Percentiles rank a stretch among this genome's conserved stretches.
Conservation (phyloP, 2,888 invertebrate species). For the Dysmachus trigonus region DNA sequence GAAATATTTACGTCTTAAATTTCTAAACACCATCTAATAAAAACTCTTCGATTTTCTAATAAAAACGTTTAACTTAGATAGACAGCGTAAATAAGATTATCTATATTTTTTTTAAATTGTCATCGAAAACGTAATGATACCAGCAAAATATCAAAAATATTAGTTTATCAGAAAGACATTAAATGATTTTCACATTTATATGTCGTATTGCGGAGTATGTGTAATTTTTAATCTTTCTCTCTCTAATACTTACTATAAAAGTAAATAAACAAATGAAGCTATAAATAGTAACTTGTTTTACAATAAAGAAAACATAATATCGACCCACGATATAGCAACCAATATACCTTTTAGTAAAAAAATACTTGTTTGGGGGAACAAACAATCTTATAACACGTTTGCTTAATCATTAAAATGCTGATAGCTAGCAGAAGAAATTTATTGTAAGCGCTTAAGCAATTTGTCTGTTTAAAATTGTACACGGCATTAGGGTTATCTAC, state of each 20-base stretch:
- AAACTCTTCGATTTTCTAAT: neutral
- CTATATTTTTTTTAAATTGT: neutral
- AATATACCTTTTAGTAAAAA: neutral
- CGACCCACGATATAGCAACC: neutral
- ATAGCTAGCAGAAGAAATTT: too few relatives aligned
- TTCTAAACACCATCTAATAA: neutral
- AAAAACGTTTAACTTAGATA: neutral
- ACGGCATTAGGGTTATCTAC: too few relatives aligned
- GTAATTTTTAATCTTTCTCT: neutral
- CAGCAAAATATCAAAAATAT: neutral
- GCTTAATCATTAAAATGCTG: too few relatives aligned
- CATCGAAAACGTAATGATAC: neutral
- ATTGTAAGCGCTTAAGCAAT: too few relatives aligned
- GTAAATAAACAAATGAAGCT: neutral
- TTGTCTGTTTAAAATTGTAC: too few relatives aligned
- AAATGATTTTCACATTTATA: neutral
- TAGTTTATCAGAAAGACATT: neutral
- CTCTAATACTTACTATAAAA: neutral
- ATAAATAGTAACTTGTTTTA: neutral
- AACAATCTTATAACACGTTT: too few relatives aligned
- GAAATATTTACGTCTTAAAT: too few relatives aligned
- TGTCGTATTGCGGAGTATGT: neutral
- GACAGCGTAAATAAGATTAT: neutral
- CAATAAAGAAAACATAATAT: neutral
- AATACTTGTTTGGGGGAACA: neutral